Evolutionary conservation across 2,113 vertebrate species (phyloP).

Genomic region (Stigmatopora nigra): DNA sequence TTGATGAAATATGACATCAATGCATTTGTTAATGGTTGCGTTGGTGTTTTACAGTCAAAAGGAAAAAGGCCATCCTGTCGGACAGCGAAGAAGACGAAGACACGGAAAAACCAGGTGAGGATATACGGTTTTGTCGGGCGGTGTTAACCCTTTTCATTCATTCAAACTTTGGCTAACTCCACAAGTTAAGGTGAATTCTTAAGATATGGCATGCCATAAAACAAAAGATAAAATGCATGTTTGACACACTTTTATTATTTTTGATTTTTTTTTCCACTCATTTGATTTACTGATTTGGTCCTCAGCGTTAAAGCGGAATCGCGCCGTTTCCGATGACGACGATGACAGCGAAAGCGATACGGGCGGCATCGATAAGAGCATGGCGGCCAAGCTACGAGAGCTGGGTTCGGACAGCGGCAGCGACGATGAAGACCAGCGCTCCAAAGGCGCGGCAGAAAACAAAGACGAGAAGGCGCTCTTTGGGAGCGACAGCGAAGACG

Average conservation of each 20-base stretch:
- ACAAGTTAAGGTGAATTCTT: too few relatives aligned
- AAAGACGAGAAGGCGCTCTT: conserved; percentile 88
- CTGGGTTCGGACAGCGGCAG: conserved; percentile 84
- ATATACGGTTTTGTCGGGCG: background rate
- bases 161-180: too few relatives aligned
- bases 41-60: conserved; percentile 65
- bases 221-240: background rate
- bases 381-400: conserved; percentile 66
- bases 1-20: background rate
- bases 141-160: background rate
- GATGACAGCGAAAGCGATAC: conserved; percentile 79
- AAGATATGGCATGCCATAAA: too few relatives aligned
- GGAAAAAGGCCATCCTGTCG: conserved; percentile 85
- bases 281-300: background rate
- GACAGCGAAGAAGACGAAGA: conserved; percentile 87
- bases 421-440: conserved; percentile 65
- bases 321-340: conserved; percentile 79
- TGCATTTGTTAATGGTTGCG: background rate
- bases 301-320: conserved; percentile 75
- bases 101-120: conserved; percentile 47
- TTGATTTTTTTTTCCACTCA: background rate
- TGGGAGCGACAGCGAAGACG: conserved; percentile 90
- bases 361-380: conserved; percentile 64
- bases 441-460: conserved; percentile 59
- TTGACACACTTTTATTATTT: background rate